Conservation (phyloP, 1,140 invertebrate genomes). For the Conus ventricosus region DNA sequence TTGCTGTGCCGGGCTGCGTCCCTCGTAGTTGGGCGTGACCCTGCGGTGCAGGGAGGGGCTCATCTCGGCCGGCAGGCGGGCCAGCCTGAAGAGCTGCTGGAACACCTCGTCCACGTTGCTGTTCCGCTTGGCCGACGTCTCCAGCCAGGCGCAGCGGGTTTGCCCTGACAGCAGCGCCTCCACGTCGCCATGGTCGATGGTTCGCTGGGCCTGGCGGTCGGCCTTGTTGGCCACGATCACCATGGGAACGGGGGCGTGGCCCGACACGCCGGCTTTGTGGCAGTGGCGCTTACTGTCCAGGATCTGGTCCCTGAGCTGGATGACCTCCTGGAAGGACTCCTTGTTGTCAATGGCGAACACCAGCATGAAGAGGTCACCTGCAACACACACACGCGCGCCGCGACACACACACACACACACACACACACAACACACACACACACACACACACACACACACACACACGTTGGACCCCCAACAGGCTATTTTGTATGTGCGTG, state of each 20-base stretch:
- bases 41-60: slow-evolving; percentile 87
- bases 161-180: slow-evolving; percentile 52
- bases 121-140: slow-evolving; percentile 88
- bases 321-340: slow-evolving; percentile 90
- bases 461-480: too few species aligned
- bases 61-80: slow-evolving; percentile 89
- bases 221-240: slow-evolving; percentile 89
- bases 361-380: slow-evolving; percentile 89
- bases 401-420: background rate
- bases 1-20: slow-evolving; percentile 41
- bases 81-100: slow-evolving; percentile 86
- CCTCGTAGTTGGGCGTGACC: slow-evolving; percentile 67
- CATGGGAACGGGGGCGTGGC: slow-evolving; percentile 81
- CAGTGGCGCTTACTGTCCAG: slow-evolving; percentile 77
- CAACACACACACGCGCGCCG: slow-evolving; percentile 15
- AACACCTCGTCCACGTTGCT: slow-evolving; percentile 87
- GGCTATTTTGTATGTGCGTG: too few species aligned
- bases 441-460: background rate
- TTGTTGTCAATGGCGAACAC: slow-evolving; percentile 89
- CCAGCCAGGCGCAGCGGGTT: slow-evolving; percentile 84
- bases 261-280: slow-evolving; percentile 38
- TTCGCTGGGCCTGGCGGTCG: slow-evolving; percentile 83
- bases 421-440: slow-evolving; percentile 16
- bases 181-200: slow-evolving; percentile 63
- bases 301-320: slow-evolving; percentile 87